phyloP scores from a whole-genome alignment of 1,140 invertebrate genomes.

The Pantala flavescens region DNA sequence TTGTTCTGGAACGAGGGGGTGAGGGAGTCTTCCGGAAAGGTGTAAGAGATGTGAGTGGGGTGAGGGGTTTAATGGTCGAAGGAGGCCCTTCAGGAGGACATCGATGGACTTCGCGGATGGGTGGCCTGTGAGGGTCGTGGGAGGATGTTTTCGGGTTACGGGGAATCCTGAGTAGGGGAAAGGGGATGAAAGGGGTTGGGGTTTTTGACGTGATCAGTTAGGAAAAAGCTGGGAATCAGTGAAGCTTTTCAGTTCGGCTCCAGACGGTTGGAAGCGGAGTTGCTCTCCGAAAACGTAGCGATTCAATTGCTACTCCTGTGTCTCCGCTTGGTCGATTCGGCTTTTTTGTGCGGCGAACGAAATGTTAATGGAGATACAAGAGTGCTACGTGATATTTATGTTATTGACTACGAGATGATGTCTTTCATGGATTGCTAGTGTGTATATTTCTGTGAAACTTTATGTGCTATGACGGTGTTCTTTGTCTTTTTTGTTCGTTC shows the following conservation, averaged over 20 bases:
- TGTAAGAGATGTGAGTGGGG: not conserved
- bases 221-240: not conserved
- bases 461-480: too few species aligned
- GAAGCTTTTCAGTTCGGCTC: slow-evolving; percentile 4
- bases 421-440: too few species aligned
- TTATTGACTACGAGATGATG: too few species aligned
- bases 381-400: too few species aligned
- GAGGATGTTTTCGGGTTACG: slow-evolving; percentile 3
- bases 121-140: not conserved
- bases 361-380: too few species aligned
- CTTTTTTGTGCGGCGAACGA: too few species aligned
- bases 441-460: too few species aligned
- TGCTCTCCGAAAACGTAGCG: not conserved
- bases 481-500: too few species aligned
- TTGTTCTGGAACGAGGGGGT: too few species aligned
- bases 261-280: not conserved
- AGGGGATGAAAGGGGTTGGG: not conserved
- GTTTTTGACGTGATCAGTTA: not conserved
- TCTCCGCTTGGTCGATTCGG: too few species aligned
- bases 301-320: too few species aligned
- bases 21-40: not conserved
- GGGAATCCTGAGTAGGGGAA: not conserved
- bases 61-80: not conserved
- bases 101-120: slow-evolving; percentile 2
- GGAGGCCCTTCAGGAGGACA: not conserved